These are phyloP conservation scores for Eubasilissa regina DNA, from an alignment of 1,140 invertebrate genomes.

Conservation along the genomic window DNA sequence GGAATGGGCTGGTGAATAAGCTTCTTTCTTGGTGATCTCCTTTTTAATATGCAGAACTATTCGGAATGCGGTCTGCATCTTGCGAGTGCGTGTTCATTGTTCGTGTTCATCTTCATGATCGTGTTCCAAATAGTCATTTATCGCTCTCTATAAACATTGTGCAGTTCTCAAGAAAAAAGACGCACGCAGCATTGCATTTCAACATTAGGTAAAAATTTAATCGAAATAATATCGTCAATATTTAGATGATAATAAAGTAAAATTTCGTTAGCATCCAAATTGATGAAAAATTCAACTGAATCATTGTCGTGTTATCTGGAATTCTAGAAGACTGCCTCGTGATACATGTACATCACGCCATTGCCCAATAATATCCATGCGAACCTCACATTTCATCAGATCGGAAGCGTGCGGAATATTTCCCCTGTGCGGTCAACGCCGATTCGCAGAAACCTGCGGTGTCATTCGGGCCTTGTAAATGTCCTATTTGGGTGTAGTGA, in stretches of 20 bases:
- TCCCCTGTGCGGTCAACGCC: conserved; percentile 54
- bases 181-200: not conserved
- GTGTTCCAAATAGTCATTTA: too few species aligned
- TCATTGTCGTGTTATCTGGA: conserved; percentile 26
- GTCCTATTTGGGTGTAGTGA: conserved; percentile 16
- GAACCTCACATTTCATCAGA: conserved; percentile 21
- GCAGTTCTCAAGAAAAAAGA: not conserved
- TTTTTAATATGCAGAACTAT: too few species aligned
- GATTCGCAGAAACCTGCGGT: conserved; percentile 32
- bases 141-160: not conserved
- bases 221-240: too few species aligned
- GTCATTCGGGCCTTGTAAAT: conserved; percentile 32
- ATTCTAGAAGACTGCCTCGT: not conserved
- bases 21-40: too few species aligned
- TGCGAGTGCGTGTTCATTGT: too few species aligned
- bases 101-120: too few species aligned
- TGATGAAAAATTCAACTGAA: conserved; percentile 7
- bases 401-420: conserved; percentile 57
- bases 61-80: too few species aligned
- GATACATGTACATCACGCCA: conserved; percentile 2
- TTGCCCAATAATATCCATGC: conserved; percentile 11
- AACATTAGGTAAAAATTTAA: too few species aligned
- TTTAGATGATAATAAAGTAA: too few species aligned
- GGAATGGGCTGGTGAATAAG: not conserved
- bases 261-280: too few species aligned